Conservation (phyloP, 1,140 invertebrate genomes). For the Arctopsyche grandis region DNA sequence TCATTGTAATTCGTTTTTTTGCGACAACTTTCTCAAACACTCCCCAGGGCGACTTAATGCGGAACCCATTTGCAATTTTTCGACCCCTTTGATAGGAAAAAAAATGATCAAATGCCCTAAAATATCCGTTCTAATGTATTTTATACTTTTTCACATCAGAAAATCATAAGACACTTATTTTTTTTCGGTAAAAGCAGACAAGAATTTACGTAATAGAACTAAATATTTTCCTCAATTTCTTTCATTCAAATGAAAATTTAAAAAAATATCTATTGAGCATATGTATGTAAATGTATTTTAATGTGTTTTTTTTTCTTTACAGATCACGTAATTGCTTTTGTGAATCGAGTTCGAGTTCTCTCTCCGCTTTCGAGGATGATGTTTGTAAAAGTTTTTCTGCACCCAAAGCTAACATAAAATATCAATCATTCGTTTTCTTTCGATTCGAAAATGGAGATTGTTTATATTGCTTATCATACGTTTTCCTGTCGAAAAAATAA, state of each 20-base stretch:
- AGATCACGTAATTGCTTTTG: too few relatives aligned
- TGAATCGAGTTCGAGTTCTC: too few relatives aligned
- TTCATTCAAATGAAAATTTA: too few relatives aligned
- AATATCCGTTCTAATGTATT: background rate
- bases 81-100: background rate
- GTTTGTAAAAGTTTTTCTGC: too few relatives aligned
- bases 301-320: too few relatives aligned
- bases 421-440: background rate
- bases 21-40: background rate
- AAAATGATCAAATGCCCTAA: background rate
- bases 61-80: constrained; percentile 11
- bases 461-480: background rate
- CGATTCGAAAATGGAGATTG: background rate
- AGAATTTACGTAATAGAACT: background rate
- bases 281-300: too few relatives aligned
- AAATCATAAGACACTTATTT: background rate
- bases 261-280: too few relatives aligned
- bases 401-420: too few relatives aligned
- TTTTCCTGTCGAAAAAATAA: background rate
- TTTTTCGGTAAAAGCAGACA: background rate
- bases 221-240: background rate
- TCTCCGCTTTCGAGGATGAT: too few relatives aligned
- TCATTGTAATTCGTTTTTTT: constrained; percentile 14
- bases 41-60: constrained; percentile 7
- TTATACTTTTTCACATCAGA: background rate